phyloP scores from a whole-genome alignment of 2,888 invertebrate species.

The Heliconius ismenius region DNA sequence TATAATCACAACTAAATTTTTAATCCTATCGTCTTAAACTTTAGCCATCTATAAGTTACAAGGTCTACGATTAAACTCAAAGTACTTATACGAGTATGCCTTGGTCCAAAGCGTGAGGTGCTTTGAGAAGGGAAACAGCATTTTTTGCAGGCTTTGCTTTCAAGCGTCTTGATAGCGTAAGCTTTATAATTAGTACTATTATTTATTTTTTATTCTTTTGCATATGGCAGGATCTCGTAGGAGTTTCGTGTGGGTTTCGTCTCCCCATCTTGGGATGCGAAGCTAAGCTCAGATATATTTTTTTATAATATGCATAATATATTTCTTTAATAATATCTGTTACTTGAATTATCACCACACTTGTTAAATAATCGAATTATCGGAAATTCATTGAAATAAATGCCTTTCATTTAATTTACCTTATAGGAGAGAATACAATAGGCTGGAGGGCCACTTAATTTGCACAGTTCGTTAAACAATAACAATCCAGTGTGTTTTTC shows the following conservation, averaged over 20 bases:
- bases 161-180: no score
- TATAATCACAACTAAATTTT: not conserved
- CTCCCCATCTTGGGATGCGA: no score
- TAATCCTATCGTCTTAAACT: not conserved
- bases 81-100: not conserved
- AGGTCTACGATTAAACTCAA: not conserved
- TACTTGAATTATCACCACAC: not conserved
- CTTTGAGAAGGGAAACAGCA: no score
- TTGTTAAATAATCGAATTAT: not conserved
- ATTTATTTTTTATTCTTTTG: no score
- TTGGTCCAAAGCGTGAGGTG: not conserved
- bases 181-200: no score
- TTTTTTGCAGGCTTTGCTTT: no score
- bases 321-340: not conserved
- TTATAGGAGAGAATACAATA: not conserved
- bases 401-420: no score
- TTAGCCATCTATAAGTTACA: not conserved
- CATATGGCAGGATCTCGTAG: no score
- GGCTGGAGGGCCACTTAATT: not conserved
- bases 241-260: no score
- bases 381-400: no score
- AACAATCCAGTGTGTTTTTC: not conserved
- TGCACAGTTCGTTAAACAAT: slow-evolving; percentile 8
- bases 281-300: no score
- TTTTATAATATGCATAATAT: no score